Conservation (phyloP, 37 sponge, comb jelly and placozoan genomes). For the Cladorhizidae sp. region DNA sequence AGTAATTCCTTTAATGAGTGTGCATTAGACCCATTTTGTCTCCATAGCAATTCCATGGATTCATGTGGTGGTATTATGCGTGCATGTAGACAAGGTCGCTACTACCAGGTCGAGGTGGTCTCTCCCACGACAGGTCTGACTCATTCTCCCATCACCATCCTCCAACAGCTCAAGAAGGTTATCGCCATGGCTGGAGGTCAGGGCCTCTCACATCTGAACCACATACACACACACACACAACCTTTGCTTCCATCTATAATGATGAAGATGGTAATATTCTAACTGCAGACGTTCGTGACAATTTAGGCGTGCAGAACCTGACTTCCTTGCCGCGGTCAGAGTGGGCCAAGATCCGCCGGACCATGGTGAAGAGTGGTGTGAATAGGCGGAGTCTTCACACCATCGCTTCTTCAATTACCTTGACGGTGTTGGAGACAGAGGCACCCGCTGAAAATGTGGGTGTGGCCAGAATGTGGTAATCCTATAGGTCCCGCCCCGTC, state of each 20-base stretch:
- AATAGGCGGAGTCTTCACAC: slow-evolving; percentile 22
- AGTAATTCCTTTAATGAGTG: no score
- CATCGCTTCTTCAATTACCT: slow-evolving; percentile 22
- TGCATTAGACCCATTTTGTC: no score
- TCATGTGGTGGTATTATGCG: no score
- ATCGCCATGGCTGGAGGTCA: slow-evolving; percentile 73
- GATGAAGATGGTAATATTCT: no score
- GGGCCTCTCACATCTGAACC: background rate
- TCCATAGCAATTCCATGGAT: no score
- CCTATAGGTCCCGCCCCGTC: background rate
- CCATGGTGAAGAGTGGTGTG: slow-evolving; percentile 17
- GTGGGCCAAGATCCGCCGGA: slow-evolving; percentile 71
- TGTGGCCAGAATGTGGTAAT: background rate
- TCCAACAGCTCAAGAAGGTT: slow-evolving; percentile 57
- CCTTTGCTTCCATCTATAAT: no score
- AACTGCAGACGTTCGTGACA: slow-evolving; percentile 57
- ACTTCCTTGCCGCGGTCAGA: slow-evolving; percentile 51
- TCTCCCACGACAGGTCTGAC: slow-evolving; percentile 29
- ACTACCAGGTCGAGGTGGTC: slow-evolving; percentile 51
- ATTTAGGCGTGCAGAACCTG: slow-evolving; percentile 45
- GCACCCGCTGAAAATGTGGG: background rate
- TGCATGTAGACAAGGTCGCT: slow-evolving; percentile 58
- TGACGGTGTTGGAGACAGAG: slow-evolving; percentile 7
- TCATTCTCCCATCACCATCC: slow-evolving; percentile 33
- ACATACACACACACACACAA: background rate